These are phyloP conservation scores for Caranx melampygus DNA, from an alignment of 2,113 vertebrate species.

Conservation along the genomic window DNA sequence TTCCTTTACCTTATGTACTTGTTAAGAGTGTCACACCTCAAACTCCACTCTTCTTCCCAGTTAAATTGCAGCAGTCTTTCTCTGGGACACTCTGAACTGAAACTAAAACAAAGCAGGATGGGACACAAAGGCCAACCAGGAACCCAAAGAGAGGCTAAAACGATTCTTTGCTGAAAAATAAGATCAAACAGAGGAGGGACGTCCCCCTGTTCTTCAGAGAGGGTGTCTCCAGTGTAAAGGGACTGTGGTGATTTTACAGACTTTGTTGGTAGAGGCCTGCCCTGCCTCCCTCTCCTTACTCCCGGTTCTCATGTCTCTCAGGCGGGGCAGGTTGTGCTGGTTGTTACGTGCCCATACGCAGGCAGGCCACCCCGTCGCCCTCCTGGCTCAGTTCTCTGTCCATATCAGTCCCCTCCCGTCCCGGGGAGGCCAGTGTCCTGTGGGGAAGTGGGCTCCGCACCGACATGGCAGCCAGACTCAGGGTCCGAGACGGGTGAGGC, in stretches of 20 bases:
- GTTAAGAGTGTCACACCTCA: slow-evolving; percentile 15
- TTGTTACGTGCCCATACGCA: slow-evolving; percentile 74
- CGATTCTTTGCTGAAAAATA: slow-evolving; percentile 48
- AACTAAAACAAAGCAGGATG: slow-evolving; percentile 68
- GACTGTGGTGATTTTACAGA: slow-evolving; percentile 80
- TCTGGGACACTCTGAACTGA: slow-evolving; percentile 53
- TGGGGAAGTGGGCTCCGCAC: slow-evolving; percentile 62
- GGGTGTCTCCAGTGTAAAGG: slow-evolving; percentile 82
- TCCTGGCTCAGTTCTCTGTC: slow-evolving; percentile 72
- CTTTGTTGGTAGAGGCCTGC: slow-evolving; percentile 62
- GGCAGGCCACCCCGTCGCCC: slow-evolving; percentile 54
- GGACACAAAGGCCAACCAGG: slow-evolving; percentile 62
- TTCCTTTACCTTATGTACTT: slow-evolving; percentile 62
- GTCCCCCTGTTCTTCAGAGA: slow-evolving; percentile 66
- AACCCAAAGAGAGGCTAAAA: slow-evolving; percentile 64
- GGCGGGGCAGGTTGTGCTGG: slow-evolving; percentile 69
- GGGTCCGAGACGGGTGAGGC: slow-evolving; percentile 58
- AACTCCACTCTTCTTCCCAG: slow-evolving; percentile 54
- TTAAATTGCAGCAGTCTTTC: slow-evolving; percentile 58
- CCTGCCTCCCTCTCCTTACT: slow-evolving; percentile 41
- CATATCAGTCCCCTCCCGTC: slow-evolving; percentile 29
- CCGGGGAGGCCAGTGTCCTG: slow-evolving; percentile 57
- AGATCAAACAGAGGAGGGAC: slow-evolving; percentile 49
- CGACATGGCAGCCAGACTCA: slow-evolving; percentile 65
- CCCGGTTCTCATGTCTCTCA: slow-evolving; percentile 34